These are phyloP conservation scores for Cavia aperea DNA, from an alignment of 2,113 vertebrate genomes.

Conservation along the genomic window DNA sequence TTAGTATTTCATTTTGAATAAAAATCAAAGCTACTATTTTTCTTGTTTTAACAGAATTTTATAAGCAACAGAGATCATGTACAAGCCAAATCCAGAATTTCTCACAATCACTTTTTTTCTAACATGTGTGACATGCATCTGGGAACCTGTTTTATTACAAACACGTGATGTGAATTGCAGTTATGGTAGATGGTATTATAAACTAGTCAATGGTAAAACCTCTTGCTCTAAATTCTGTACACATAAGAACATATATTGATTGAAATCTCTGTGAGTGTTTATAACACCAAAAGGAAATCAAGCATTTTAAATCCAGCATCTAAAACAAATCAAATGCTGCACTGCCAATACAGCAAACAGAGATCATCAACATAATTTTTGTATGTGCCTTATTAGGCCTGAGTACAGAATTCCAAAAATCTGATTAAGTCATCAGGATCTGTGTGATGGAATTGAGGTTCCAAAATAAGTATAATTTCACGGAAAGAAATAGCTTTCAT, in stretches of 20 bases:
- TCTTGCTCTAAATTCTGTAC: not conserved
- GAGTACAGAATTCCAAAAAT: not conserved
- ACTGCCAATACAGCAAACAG: not conserved
- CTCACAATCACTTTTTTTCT: not conserved
- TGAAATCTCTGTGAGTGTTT: not conserved
- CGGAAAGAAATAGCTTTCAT: too few species aligned
- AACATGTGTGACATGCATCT: not conserved
- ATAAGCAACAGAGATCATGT: not conserved
- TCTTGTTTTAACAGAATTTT: not conserved
- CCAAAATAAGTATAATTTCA: too few species aligned
- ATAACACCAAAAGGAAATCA: not conserved
- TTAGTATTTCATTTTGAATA: not conserved
- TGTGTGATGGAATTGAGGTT: too few species aligned
- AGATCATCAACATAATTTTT: too few species aligned
- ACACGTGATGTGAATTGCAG: not conserved
- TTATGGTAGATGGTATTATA: not conserved
- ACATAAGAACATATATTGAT: not conserved
- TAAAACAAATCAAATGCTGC: not conserved
- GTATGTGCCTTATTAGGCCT: not conserved
- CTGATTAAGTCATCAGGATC: too few species aligned
- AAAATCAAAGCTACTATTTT: not conserved
- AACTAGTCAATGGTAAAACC: not conserved
- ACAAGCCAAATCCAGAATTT: not conserved
- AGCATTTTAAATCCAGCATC: not conserved
- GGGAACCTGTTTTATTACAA: not conserved